Conservation (phyloP, 2,113 vertebrate species). For the Melanostigma gelatinosum region DNA sequence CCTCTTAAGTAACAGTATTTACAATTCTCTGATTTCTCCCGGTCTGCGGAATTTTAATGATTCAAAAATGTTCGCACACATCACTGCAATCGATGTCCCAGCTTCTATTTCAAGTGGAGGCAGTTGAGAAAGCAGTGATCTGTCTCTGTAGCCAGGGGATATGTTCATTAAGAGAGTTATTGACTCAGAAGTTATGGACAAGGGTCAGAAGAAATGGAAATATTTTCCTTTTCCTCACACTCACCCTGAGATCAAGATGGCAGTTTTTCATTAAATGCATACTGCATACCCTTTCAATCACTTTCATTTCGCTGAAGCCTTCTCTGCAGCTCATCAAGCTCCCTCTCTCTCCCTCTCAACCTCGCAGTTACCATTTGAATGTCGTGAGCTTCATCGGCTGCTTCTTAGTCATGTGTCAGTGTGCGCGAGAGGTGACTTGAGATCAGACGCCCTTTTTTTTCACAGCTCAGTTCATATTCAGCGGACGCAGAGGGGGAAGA, state of each 20-base stretch:
- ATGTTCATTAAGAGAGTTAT: slow-evolving; percentile 42
- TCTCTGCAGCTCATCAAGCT: slow-evolving; percentile 47
- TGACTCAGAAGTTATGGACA: slow-evolving; percentile 40
- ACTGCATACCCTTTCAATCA: slow-evolving; percentile 10
- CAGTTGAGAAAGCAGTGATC: slow-evolving; percentile 70
- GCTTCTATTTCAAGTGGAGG: slow-evolving; percentile 66
- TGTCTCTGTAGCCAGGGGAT: slow-evolving; percentile 5
- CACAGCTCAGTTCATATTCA: slow-evolving; percentile 60
- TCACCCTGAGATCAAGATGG: slow-evolving; percentile 7
- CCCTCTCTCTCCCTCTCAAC: slow-evolving; percentile 20
- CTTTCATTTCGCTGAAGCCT: slow-evolving; percentile 1
- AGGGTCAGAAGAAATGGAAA: slow-evolving; percentile 71
- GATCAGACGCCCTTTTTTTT: slow-evolving; percentile 67
- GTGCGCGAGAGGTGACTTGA: slow-evolving; percentile 58
- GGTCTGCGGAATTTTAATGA: slow-evolving; percentile 44
- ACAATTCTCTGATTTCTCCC: slow-evolving; percentile 29
- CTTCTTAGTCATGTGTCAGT: slow-evolving; percentile 63
- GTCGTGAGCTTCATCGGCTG: slow-evolving; percentile 66
- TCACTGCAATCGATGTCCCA: slow-evolving; percentile 61
- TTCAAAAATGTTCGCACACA: slow-evolving; percentile 13
- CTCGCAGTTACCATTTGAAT: slow-evolving; percentile 59
- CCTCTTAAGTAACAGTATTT: slow-evolving; percentile 21
- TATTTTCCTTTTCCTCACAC: slow-evolving; percentile 25
- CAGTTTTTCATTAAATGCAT: slow-evolving; percentile 34
- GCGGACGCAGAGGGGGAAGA: slow-evolving; percentile 31